Base-by-base conservation (phyloP, 1,140 invertebrate species). In the Brachionus asplanchnoidis region DNA sequence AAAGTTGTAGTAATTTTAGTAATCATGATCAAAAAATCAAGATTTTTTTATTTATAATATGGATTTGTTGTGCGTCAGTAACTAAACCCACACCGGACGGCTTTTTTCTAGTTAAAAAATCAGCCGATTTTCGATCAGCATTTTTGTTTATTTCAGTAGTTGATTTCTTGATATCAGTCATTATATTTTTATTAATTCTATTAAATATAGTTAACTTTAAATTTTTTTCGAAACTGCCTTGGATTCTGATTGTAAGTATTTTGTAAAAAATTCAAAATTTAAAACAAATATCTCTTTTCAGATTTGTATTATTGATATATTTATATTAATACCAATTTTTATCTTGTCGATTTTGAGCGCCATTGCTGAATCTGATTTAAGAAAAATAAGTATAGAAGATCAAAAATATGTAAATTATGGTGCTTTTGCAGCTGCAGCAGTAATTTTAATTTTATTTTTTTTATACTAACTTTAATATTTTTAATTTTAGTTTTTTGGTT, bases 211-310 rank as follows among this genome's bases (percentile, higher is more conserved):
- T 73, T 17, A 73, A 73, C 23, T 73, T 73, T 73, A 73, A 42
- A 42, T 42, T 73, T 73, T 73, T 73, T 73, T 40, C 28, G n/a
- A 73, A 73, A 17, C 36, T 73, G n/a, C 68, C 68, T 20, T 73
- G 68, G 28, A 42, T 73, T 42, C 20, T 73, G 14, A 12, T 73
- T 5, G 68, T 73, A 73, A 73, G 17, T 73, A n/a, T 46, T n/a
- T 36, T 7, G 0, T 36, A 7, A 36, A 36, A 7, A 6, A 7
- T 36, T 7, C 32, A 36, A 6, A 36, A 36, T 1, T 6, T 36
- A 36, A 36, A 36, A 0, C 6, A 36, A 6, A 36, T 36, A 36
- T 7, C 6, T 36, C 4, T 17, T 32, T 42, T 17, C 40, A 73
- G 68, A 73, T 73, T 36, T 40, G 14, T 12, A 73, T 73, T 17